phyloP scores from a whole-genome alignment of 1,140 invertebrate species.

The Bradynema listronoti region DNA sequence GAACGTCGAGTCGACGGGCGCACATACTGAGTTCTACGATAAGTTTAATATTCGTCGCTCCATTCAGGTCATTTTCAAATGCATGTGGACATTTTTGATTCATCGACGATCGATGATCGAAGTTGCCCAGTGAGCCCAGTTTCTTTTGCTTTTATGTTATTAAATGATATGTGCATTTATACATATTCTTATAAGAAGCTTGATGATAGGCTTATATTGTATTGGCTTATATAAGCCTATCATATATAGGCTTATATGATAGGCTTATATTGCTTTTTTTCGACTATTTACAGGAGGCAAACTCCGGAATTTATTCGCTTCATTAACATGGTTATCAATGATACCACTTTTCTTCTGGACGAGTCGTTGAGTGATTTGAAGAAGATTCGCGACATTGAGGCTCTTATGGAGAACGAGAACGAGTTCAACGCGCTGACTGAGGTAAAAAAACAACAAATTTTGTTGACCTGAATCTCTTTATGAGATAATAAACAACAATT shows the following conservation, averaged over 20 bases:
- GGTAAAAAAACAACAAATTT: too few species aligned
- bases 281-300: slow-evolving; percentile 66
- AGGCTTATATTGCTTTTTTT: too few species aligned
- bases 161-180: too few species aligned
- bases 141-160: too few species aligned
- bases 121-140: slow-evolving; percentile 62
- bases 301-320: slow-evolving; percentile 88
- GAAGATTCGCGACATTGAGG: slow-evolving; percentile 87
- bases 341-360: slow-evolving; percentile 91
- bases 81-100: slow-evolving; percentile 61
- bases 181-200: too few species aligned
- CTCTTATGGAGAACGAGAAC: slow-evolving; percentile 68
- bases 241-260: too few species aligned
- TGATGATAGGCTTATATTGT: too few species aligned
- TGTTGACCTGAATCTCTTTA: too few species aligned
- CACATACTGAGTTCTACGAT: slow-evolving; percentile 94
- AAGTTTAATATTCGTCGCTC: slow-evolving; percentile 97
- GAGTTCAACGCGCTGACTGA: slow-evolving; percentile 33
- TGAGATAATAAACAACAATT: too few species aligned
- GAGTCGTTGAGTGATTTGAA: slow-evolving; percentile 90
- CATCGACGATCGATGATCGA: slow-evolving; percentile 62
- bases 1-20: slow-evolving; percentile 66
- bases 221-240: too few species aligned
- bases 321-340: slow-evolving; percentile 98
- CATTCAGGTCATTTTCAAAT: slow-evolving; percentile 87